Evolutionary conservation across 2,113 vertebrate species (phyloP).

Genomic region (Plecotus auritus): DNA sequence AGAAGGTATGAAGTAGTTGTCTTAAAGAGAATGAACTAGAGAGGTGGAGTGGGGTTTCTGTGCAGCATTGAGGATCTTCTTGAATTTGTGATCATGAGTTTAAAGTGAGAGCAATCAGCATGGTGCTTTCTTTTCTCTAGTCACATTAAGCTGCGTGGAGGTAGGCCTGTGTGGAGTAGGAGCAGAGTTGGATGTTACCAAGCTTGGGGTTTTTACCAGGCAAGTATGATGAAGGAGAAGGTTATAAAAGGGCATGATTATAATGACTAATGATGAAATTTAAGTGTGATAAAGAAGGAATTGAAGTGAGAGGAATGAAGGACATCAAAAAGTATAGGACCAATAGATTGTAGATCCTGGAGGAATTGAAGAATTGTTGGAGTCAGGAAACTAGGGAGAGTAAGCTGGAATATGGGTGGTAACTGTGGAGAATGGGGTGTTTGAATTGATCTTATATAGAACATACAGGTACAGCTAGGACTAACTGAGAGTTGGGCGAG

Average conservation of each 20-base stretch:
- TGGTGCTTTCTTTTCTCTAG: neutral
- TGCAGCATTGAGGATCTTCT: neutral
- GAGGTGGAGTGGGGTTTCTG: neutral
- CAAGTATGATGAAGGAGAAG: neutral
- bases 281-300: neutral
- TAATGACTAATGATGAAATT: neutral
- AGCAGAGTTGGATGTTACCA: neutral
- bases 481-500: neutral
- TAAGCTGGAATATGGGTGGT: neutral
- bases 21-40: neutral
- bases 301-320: neutral
- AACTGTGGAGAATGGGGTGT: neutral
- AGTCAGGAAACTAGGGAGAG: neutral
- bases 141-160: neutral
- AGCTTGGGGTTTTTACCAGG: neutral
- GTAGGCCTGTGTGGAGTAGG: neutral
- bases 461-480: neutral
- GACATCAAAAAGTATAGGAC: neutral
- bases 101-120: neutral
- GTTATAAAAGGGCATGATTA: neutral
- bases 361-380: neutral
- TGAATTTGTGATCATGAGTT: neutral
- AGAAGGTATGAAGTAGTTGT: constrained; percentile 32
- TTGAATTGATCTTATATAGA: neutral
- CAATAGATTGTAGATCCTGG: neutral